Conservation (phyloP, 2,888 invertebrate species). For the Aphrophora alni region DNA sequence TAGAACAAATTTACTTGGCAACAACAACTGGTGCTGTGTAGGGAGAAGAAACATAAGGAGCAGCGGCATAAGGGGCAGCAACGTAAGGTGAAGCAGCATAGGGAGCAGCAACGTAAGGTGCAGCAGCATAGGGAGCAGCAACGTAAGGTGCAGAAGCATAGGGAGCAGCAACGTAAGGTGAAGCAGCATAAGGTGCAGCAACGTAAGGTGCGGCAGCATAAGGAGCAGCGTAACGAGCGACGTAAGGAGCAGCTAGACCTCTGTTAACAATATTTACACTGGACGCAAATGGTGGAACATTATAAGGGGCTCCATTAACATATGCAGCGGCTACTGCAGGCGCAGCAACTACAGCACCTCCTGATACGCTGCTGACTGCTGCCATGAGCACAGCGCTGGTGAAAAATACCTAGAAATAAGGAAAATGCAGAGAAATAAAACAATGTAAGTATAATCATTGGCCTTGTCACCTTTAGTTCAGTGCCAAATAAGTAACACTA, state of each 20-base stretch:
- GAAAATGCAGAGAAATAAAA: too few relatives aligned
- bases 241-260: slow-evolving; percentile 40
- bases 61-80: slow-evolving; percentile 38
- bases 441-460: too few relatives aligned
- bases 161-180: slow-evolving; percentile 34
- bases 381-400: background rate
- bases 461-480: too few relatives aligned
- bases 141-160: slow-evolving; percentile 37
- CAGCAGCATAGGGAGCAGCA: slow-evolving; percentile 35
- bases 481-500: too few relatives aligned
- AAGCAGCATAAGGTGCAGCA: slow-evolving; percentile 24
- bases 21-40: slow-evolving; percentile 27
- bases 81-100: slow-evolving; percentile 35
- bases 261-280: slow-evolving; percentile 26
- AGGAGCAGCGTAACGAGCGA: slow-evolving; percentile 39
- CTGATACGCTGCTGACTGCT: background rate
- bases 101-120: slow-evolving; percentile 29
- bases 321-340: slow-evolving; percentile 30
- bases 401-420: background rate
- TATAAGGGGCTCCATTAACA: slow-evolving; percentile 34
- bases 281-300: slow-evolving; percentile 22
- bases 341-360: slow-evolving; percentile 10
- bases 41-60: slow-evolving; percentile 33
- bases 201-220: slow-evolving; percentile 35
- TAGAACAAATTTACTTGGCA: background rate